Conservation (phyloP, 2,113 vertebrate genomes). For the Engystomops pustulosus region DNA sequence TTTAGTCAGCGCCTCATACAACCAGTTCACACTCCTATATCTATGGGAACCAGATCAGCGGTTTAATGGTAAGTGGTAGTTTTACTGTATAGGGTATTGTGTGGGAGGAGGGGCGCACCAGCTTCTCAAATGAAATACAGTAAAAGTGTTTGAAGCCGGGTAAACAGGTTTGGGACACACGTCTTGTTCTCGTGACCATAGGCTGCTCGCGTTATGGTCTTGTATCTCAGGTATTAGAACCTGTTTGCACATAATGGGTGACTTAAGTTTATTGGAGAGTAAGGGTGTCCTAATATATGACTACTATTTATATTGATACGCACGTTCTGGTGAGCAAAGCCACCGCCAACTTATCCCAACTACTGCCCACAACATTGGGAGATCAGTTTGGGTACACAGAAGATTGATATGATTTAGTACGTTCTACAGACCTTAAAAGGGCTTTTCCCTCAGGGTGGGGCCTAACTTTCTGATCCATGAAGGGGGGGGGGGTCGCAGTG, state of each 20-base stretch:
- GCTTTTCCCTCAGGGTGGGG: too few relatives aligned
- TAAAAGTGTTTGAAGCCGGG: background rate
- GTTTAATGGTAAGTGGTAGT: background rate
- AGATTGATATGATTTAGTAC: too few relatives aligned
- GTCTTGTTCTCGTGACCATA: background rate
- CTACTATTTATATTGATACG: too few relatives aligned
- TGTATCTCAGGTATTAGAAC: constrained; percentile 15
- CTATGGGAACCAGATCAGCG: background rate
- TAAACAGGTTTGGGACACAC: constrained; percentile 9
- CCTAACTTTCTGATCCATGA: too few relatives aligned
- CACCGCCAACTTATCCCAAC: too few relatives aligned
- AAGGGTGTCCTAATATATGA: background rate
- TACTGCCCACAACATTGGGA: too few relatives aligned
- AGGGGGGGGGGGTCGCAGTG: too few relatives aligned
- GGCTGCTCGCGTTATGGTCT: background rate
- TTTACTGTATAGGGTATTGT: background rate
- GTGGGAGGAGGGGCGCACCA: background rate
- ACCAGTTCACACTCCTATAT: background rate
- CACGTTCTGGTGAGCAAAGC: too few relatives aligned
- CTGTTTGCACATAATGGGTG: background rate
- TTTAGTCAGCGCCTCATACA: background rate
- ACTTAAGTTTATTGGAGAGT: background rate
- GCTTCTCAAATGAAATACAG: background rate
- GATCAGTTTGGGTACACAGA: too few relatives aligned
- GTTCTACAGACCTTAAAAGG: too few relatives aligned